Evolutionary conservation across 1,140 invertebrate genomes (phyloP).

Genomic region (Macrostomum lignano): DNA sequence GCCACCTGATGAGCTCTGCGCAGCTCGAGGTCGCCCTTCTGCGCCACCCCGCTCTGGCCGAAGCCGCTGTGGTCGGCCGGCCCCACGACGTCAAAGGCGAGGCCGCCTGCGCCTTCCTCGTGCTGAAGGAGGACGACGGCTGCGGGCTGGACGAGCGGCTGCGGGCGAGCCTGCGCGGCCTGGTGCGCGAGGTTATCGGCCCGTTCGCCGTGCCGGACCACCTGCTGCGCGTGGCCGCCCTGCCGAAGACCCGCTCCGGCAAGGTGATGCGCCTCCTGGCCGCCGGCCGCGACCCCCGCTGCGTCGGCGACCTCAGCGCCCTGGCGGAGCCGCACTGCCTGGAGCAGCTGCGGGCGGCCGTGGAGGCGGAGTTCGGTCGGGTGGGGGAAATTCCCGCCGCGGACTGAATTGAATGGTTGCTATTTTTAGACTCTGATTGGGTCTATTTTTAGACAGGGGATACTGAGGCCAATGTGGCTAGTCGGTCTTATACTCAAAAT

Average conservation of each 20-base stretch:
- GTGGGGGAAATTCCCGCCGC: too few species aligned
- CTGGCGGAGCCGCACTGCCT: too few species aligned
- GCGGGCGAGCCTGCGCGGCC: not conserved
- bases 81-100: conserved; percentile 77
- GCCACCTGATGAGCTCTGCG: conserved; percentile 79
- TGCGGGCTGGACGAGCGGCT: not conserved
- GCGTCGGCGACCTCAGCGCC: too few species aligned
- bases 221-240: conserved; percentile 52
- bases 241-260: conserved; percentile 85
- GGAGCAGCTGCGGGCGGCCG: too few species aligned
- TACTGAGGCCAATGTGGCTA: too few species aligned
- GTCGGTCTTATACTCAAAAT: too few species aligned
- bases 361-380: too few species aligned
- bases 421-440: too few species aligned
- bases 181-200: conserved; percentile 61
- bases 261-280: conserved; percentile 93
- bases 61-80: conserved; percentile 72
- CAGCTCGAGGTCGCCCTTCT: conserved; percentile 55
- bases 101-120: conserved; percentile 80
- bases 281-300: too few species aligned
- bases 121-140: conserved; percentile 39
- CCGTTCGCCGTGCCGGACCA: conserved; percentile 79
- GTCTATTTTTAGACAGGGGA: too few species aligned
- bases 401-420: too few species aligned
- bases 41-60: conserved; percentile 37